Conservation (phyloP, 2,888 invertebrate genomes). For the Sminthurides aquaticus region DNA sequence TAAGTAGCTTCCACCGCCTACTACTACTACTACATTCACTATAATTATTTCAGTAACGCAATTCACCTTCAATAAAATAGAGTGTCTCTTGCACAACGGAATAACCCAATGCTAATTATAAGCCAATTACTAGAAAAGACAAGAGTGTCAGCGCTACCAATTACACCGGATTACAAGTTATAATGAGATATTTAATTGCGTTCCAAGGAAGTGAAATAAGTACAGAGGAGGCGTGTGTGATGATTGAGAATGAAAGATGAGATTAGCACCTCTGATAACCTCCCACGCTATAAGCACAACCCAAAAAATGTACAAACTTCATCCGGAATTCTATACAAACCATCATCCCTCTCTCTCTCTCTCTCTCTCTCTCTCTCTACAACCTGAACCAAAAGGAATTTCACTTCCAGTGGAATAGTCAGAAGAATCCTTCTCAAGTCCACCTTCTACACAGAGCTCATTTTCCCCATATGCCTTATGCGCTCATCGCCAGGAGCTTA, state of each 20-base stretch:
- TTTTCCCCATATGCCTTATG: not conserved
- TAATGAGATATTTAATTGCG: slow-evolving; percentile 24
- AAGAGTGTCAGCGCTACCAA: slow-evolving; percentile 3
- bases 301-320: not conserved
- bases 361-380: not conserved
- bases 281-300: slow-evolving; percentile 9
- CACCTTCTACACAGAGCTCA: too few relatives aligned
- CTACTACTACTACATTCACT: too few relatives aligned
- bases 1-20: too few relatives aligned
- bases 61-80: too few relatives aligned
- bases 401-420: not conserved
- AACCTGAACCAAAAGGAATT: not conserved
- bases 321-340: not conserved
- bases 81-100: too few relatives aligned
- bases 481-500: not conserved
- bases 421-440: not conserved
- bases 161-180: slow-evolving; percentile 21
- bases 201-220: slow-evolving; percentile 16
- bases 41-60: too few relatives aligned
- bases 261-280: slow-evolving; percentile 22
- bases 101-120: not conserved
- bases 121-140: not conserved
- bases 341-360: not conserved
- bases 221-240: slow-evolving; percentile 6
- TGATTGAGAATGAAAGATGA: slow-evolving; percentile 21